A percentile compares a stretch with the other conserved stretches of the same genome.
phyloP scores from a whole-genome alignment of 2,888 invertebrate genomes.

The Plemyria rubiginata region DNA sequence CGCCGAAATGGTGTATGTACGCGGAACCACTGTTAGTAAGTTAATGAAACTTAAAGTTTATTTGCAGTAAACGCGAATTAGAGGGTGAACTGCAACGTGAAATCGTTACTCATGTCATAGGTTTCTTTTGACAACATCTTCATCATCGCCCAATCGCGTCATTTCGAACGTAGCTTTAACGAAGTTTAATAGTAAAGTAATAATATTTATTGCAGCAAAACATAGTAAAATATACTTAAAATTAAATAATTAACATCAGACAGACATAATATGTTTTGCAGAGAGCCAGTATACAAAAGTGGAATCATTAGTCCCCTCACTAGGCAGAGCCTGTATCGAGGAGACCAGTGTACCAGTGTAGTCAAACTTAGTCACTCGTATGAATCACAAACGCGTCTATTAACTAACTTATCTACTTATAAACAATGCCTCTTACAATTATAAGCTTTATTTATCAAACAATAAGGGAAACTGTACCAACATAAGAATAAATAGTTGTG shows the following conservation, averaged over 20 bases:
- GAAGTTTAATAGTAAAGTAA: no score
- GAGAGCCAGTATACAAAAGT: no score
- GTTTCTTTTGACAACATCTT: background rate
- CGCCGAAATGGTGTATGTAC: no score
- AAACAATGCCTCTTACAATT: conserved; percentile 23
- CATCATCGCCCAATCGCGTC: background rate
- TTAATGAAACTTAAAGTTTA: no score
- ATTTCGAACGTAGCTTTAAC: background rate
- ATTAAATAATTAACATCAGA: no score
- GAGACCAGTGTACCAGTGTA: conserved; percentile 1
- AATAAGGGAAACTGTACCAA: conserved; percentile 21
- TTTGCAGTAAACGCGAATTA: background rate
- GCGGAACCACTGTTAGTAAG: no score
- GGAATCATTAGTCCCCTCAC: no score
- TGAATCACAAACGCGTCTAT: conserved; percentile 36
- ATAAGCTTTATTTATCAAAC: conserved; percentile 29
- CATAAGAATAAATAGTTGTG: conserved; percentile 32
- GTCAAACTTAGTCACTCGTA: conserved; percentile 25
- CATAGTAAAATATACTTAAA: no score
- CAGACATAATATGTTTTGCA: no score
- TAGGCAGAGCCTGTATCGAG: no score
- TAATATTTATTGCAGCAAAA: no score
- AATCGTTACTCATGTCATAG: background rate
- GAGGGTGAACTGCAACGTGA: background rate
- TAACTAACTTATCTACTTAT: conserved; percentile 36